Conservation (phyloP, 92 coral and sea anemone species). For the Porites cylindrica region DNA sequence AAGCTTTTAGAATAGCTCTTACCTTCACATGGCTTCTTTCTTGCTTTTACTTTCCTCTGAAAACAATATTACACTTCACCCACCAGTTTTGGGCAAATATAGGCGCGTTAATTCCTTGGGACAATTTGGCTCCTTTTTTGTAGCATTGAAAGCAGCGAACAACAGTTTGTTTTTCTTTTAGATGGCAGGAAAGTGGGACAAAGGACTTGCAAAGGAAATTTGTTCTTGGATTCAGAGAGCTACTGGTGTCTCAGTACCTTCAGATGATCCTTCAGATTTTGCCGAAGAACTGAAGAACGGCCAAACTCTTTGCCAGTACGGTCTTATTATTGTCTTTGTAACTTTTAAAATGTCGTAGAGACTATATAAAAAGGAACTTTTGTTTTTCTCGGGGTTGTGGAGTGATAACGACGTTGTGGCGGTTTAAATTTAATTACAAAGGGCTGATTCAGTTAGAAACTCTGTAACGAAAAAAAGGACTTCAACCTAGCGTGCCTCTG, state of each 20-base stretch:
- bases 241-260: slow-evolving; percentile 55
- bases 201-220: slow-evolving; percentile 61
- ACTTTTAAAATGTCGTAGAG: neutral
- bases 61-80: neutral
- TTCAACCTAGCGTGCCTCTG: no score
- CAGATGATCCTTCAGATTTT: slow-evolving; percentile 46
- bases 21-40: neutral
- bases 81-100: neutral
- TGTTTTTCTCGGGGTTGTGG: no score
- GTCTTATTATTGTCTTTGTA: neutral
- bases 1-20: neutral
- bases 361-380: neutral
- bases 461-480: no score
- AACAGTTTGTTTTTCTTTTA: neutral
- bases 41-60: neutral
- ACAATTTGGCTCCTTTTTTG: neutral
- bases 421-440: no score
- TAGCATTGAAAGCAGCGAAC: no score
- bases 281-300: slow-evolving; percentile 74
- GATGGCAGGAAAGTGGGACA: slow-evolving; percentile 69
- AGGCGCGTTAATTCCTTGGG: neutral
- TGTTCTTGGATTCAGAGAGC: slow-evolving; percentile 71
- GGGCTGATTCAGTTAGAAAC: no score
- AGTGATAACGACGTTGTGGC: no score
- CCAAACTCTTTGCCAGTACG: slow-evolving; percentile 79